Conservation (phyloP, 2,888 invertebrate genomes). For the Tyria jacobaeae region DNA sequence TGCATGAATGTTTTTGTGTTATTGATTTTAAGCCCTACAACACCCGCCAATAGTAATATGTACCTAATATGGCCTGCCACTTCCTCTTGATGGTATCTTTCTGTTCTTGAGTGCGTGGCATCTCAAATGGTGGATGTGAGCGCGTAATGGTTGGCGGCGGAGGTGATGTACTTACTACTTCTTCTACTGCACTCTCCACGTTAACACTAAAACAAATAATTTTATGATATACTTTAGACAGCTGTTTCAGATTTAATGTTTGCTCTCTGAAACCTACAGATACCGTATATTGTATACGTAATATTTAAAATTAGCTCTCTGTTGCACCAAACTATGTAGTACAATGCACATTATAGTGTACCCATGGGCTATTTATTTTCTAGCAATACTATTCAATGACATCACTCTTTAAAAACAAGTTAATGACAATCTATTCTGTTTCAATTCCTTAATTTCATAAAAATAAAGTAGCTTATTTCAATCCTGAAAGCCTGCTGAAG, state of each 20-base stretch:
- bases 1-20: too few species aligned
- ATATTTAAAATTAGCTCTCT: background rate
- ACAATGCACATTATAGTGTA: background rate
- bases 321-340: background rate
- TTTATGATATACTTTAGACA: too few species aligned
- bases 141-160: constrained; percentile 57
- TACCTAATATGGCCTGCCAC: constrained; percentile 93
- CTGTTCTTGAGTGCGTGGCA: constrained; percentile 89
- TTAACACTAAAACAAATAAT: constrained; percentile 34
- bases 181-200: constrained; percentile 58
- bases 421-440: too few species aligned
- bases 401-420: too few species aligned
- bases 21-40: background rate
- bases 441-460: too few species aligned
- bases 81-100: constrained; percentile 93
- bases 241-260: background rate
- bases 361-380: too few species aligned
- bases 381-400: too few species aligned
- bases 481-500: too few species aligned
- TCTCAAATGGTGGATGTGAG: constrained; percentile 75
- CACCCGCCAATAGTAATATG: constrained; percentile 1
- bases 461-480: too few species aligned
- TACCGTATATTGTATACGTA: too few species aligned
- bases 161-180: constrained; percentile 52
- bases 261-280: background rate